Evolutionary conservation across 2,888 invertebrate species (phyloP), one percentile per base, ranked within the genome.

Genomic region (Pachymerium ferrugineum): DNA sequence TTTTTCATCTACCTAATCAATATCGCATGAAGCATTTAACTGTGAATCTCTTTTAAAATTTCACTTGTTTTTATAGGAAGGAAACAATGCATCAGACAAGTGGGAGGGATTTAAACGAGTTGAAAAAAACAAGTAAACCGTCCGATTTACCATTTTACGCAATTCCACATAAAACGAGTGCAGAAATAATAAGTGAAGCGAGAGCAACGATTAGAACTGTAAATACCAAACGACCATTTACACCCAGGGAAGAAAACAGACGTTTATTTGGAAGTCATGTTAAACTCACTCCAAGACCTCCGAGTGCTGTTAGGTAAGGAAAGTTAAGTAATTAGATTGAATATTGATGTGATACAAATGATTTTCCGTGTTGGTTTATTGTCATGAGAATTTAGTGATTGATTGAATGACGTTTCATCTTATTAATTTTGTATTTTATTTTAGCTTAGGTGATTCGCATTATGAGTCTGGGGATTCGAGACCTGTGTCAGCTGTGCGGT

Each of bases 141-240:
- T 5, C 10, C 12, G 73, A 68, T 12, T 12, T 75, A 16, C 75
- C 75, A 1, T 75, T 75, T 68, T 75, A 75, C 54, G 75, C 71
- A 14, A 28, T 42, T 1, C 75, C 74, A n/a, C n/a, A 29, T 73
- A 90, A 90, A 83, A 91, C 91, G 1, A 91, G 91, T 42, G 89
- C 91, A 0, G 90, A 92, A 82, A 90, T 91, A 79, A 90, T 91
- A 78, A 90, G 88, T 80, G 91, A 91, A 83, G 91, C 91, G n/a
- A 79, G 78, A 33, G 82, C 82, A 29, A 54, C 84, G 78, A 77
- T 85, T 82, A 76, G 88, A 33, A 86, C 89, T 67, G 85, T 94
- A 76, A 88, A 89, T 80, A 93, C 93, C 70, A 89, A 90, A 74
- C 86, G 94, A n/a, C 93, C 93, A 6, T 92, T 89, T 81, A 94